Evolutionary conservation across 1,140 invertebrate species (phyloP), one percentile per base, ranked within the genome.

Genomic region (Drosophila nikananu): DNA sequence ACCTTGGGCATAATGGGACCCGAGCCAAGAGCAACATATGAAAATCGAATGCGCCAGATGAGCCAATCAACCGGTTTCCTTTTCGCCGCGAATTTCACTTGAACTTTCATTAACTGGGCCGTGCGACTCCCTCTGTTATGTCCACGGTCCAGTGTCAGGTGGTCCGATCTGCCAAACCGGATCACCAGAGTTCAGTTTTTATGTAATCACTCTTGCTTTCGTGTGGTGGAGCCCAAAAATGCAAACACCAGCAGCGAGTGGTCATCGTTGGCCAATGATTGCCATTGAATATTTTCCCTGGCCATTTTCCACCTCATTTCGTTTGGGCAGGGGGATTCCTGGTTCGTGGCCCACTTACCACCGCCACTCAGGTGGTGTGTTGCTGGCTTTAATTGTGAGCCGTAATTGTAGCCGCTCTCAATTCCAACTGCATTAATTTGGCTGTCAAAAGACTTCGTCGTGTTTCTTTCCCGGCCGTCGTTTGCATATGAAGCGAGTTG

Each of bases 41-140:
- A 80, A 61, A 80, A 84, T 71, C 59, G 67, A 81, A 73, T 62
- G 55, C 32, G 55, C 54, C 54, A 57, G 60, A 65, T 80, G 87
- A 64, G 51, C 39, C 73, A 79, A 55, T 68, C 62, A 84, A 87
- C 84, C 81, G 86, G 86, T 90, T 89, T 79, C 59, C 41, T 41
- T 64, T 61, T 70, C 49, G 54, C 52, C 70, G 74, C 86, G 72
- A 77, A 90, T 89, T 89, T 89, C 86, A 89, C 84, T 89, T 76
- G 75, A 89, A 86, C 81, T 89, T 90, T 90, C 86, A 80, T 89
- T 90, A 90, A 84, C 71, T 80, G 72, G 48, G 52, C 68, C 41
- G 55, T 61, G 59, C 32, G 71, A 80, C 83, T 86, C 77, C 81
- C 71, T 82, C 51, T 21, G 39, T 59, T 54, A 55, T 59, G 64